phyloP scores from a whole-genome alignment of 2,797 vertebrate genomes.

The Semaprochilodus insignis region DNA sequence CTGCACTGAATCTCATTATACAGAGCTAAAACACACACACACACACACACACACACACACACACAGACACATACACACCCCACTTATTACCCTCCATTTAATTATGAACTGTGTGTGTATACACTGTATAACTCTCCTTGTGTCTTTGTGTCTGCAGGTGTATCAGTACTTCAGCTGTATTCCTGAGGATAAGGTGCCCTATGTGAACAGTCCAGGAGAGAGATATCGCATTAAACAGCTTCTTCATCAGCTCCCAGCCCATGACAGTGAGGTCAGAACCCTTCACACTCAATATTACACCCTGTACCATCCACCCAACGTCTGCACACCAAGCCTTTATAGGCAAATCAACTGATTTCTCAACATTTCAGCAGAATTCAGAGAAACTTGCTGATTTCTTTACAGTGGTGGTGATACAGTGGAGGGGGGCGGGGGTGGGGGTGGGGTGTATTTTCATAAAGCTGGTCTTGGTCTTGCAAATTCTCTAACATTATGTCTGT shows the following conservation, averaged over 20 bases:
- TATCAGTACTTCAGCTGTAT: slow-evolving; percentile 99
- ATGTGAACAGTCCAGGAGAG: slow-evolving; percentile 96
- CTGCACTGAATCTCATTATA: slow-evolving; percentile 24
- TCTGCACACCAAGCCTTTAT: not conserved
- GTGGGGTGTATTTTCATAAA: too few relatives aligned
- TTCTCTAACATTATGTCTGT: not conserved
- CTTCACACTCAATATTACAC: not conserved
- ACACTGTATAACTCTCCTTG: not conserved
- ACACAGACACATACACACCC: not conserved
- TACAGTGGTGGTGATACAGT: too few relatives aligned
- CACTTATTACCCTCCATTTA: not conserved
- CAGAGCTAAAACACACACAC: slow-evolving; percentile 2
- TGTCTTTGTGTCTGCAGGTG: slow-evolving; percentile 79
- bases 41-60: not conserved
- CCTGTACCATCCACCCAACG: not conserved
- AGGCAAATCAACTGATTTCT: too few relatives aligned
- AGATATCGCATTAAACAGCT: slow-evolving; percentile 96
- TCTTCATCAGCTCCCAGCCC: slow-evolving; percentile 94
- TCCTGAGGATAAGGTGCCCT: slow-evolving; percentile 96
- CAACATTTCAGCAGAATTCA: too few relatives aligned
- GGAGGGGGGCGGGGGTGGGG: too few relatives aligned
- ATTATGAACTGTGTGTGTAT: slow-evolving; percentile 17
- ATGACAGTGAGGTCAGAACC: slow-evolving; percentile 94
- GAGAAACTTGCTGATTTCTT: too few relatives aligned
- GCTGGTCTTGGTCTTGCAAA: not conserved